Base-by-base conservation (phyloP, 2,888 invertebrate genomes). In the Agrilus biguttatus region DNA sequence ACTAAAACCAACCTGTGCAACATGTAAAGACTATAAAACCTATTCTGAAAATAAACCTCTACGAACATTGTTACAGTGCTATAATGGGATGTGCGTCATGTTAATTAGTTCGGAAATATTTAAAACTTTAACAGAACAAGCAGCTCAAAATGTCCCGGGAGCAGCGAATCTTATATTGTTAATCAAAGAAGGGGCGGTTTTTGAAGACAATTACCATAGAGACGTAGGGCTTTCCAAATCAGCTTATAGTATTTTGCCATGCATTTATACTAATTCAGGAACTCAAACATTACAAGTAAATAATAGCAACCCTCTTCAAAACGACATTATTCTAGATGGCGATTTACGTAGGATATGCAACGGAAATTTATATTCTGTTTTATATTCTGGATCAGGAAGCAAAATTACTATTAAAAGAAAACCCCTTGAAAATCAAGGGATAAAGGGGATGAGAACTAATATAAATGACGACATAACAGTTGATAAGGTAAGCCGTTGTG, bases 21-120 rank as follows among this genome's bases (percentile, higher is more conserved):
- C 83, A 77, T 92, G 92, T 64, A 83, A 83, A 63, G 84, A 88
- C 57, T 86, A 85, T 57, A 78, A 78, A 34, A 78, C 80, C 49
- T 91, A 90, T 63, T 73, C 76, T 41, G 88, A 89, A 63, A 90
- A 90, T 64, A 78, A 80, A 48, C 80, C 85, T 54, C 68, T 91
- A 55, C 75, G 85, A 41, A 81, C 87, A 54, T 71, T 91, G 36
- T 67, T 92, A 45, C 83, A 87, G 63, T 90, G 91, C 67, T 92
- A 90, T 61, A 87, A 87, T 65, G 84, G 86, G 59, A 72, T 92
- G 47, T 92, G 92, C 69, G 78, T 82, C 59, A 87, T 86, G 65
- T 73, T 92, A 55, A 77, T 80, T 55, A 78, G 75, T 45, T 81
- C 84, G 2, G 73, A 77, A 35, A 74, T 86, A 45, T 87, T 81